A percentile compares a stretch with the other conserved stretches of the same genome.
Conservation (phyloP, 2,888 invertebrate genomes). For the Pharmacophagus antenor region DNA sequence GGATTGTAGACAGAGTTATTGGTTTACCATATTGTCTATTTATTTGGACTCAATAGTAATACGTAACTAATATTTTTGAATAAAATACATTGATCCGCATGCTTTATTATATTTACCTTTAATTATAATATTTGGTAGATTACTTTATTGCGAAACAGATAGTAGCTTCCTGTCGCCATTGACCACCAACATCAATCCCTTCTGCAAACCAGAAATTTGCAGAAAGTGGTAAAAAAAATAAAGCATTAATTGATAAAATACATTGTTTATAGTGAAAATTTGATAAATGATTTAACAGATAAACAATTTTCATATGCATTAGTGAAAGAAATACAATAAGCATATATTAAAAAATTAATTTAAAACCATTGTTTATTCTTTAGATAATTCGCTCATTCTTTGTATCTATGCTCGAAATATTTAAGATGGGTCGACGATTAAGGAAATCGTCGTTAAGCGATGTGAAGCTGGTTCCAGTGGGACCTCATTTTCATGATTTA, state of each 20-base stretch:
- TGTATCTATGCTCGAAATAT: conserved; percentile 11
- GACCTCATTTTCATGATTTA: conserved; percentile 28
- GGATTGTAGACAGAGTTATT: background rate
- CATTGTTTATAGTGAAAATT: background rate
- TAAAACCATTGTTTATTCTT: no score
- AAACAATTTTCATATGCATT: background rate
- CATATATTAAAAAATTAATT: background rate
- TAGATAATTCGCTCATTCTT: no score
- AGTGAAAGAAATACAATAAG: background rate
- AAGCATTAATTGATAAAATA: background rate
- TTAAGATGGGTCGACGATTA: conserved; percentile 7
- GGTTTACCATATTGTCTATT: no score
- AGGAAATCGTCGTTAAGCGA: conserved; percentile 27
- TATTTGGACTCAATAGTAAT: background rate
- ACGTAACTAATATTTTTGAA: no score
- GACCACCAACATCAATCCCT: no score
- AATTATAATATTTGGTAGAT: no score
- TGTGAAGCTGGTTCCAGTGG: conserved; percentile 19
- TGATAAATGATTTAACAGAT: background rate
- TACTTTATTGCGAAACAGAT: no score
- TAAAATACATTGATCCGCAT: no score
- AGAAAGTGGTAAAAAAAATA: background rate
- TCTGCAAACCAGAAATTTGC: no score
- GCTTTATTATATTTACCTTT: no score
- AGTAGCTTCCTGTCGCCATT: no score